Percentiles rank a stretch among this genome's conserved stretches.
These are phyloP conservation scores for Harpegnathos saltator DNA, from an alignment of 1,140 invertebrate genomes.

Conservation along the genomic window DNA sequence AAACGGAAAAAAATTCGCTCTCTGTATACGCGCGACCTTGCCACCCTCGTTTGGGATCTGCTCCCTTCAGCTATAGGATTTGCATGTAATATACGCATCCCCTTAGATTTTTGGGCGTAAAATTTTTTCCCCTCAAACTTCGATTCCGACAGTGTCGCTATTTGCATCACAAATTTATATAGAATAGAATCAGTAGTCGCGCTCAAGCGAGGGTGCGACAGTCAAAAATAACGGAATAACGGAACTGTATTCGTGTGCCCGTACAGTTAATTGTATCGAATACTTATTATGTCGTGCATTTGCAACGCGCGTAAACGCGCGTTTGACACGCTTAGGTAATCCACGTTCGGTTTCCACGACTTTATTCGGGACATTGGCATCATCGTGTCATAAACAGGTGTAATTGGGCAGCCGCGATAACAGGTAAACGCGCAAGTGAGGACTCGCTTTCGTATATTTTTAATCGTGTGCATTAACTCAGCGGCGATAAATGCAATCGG, in stretches of 20 bases:
- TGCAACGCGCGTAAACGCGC: too few species aligned
- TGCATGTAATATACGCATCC: constrained; percentile 52
- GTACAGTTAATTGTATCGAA: neutral
- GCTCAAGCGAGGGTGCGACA: neutral
- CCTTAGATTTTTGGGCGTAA: constrained; percentile 5
- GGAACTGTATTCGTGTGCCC: neutral
- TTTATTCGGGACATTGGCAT: neutral
- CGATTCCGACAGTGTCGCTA: constrained; percentile 11
- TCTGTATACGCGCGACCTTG: constrained; percentile 4
- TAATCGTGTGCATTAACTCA: constrained; percentile 16
- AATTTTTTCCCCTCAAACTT: constrained; percentile 28
- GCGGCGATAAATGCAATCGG: constrained; percentile 25
- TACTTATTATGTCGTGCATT: too few species aligned
- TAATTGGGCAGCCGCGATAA: neutral
- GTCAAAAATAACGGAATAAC: neutral
- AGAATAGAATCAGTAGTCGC: constrained; percentile 4
- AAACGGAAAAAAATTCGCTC: constrained; percentile 22
- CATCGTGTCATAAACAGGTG: neutral
- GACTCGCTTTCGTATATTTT: neutral
- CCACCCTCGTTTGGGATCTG: constrained; percentile 31
- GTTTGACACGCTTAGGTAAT: too few species aligned
- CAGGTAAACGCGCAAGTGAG: neutral
- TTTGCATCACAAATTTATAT: constrained; percentile 26
- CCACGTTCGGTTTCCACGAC: neutral
- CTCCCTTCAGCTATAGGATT: constrained; percentile 16